Evolutionary conservation across 2,888 invertebrate genomes (phyloP), one percentile per base, ranked within the genome.

Genomic region (Brachylomia viminalis): DNA sequence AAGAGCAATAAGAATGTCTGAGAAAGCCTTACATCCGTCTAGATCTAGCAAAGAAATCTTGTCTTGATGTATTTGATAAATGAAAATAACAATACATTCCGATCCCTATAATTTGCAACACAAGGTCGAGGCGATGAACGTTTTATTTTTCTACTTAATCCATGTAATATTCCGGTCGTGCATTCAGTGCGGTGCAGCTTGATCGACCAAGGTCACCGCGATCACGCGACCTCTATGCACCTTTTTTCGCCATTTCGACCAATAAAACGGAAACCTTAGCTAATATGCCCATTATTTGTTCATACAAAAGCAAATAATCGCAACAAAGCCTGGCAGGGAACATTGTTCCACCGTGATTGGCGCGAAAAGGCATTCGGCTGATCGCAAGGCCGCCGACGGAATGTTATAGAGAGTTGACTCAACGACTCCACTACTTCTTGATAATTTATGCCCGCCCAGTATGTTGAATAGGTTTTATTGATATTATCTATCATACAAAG

Each of bases 351-450:
- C 75, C 68, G 83, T 84, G 87, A 86, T 86, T 83, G 86, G 83
- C 82, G 86, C 87, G 87, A 86, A 89, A 90, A 90, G 90, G 90
- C 87, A 91, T 87, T 90, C 89, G 77, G 83, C 88, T 89, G 91
- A 86, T 91, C 85, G 87, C 92, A 93, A 93, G 92, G 92, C 90
- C 92, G 89, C 71, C 81, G 56, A 82, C 89, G 94, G 94, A 94
- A 95, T 95, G 94, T 86, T 76, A 92, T 93, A 92, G 94, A 95
- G 93, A 94, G 94, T 91, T 91, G 92, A 90, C 91, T 92, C 91
- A 89, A 86, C 88, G 68, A 68, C 68, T 66, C 54, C 27, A 72
- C 78, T 74, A 84, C 85, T 82, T 86, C 90, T 84, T 83, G 85
- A 72, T 90, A 83, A 90, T 90, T 90, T 92, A 92, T 92, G 92